Evolutionary conservation across 2,888 invertebrate species (phyloP).

Genomic region (Psylliodes chrysocephalus): DNA sequence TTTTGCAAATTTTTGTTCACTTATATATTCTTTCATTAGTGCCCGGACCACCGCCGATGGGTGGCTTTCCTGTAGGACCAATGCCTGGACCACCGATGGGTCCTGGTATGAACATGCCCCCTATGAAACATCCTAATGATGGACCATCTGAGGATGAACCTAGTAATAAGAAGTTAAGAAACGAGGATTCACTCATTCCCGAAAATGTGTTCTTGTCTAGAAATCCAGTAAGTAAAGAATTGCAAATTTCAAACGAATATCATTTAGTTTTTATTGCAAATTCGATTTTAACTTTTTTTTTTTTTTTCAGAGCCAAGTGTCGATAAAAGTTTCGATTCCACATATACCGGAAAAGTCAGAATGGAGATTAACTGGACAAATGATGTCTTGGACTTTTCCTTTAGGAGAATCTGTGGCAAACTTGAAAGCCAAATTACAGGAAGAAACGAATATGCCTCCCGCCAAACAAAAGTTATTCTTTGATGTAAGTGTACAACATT

Average conservation of each 20-base stretch:
- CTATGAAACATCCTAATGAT: conserved; percentile 66
- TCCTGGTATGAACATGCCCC: conserved; percentile 60
- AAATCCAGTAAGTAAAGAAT: conserved; percentile 67
- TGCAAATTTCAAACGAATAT: background rate
- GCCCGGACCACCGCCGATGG: conserved; percentile 66
- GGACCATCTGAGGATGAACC: conserved; percentile 81
- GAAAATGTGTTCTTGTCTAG: conserved; percentile 83
- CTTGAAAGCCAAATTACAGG: conserved; percentile 87
- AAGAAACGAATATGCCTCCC: conserved; percentile 90
- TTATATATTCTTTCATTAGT: too few relatives aligned
- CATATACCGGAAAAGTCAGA: conserved; percentile 88
- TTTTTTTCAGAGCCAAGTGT: conserved; percentile 75
- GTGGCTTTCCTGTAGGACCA: conserved; percentile 62
- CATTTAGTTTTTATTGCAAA: background rate
- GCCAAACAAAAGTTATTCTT: conserved; percentile 97
- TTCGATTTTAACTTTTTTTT: conserved; percentile 21
- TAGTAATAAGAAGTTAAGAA: conserved; percentile 85
- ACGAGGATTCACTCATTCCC: conserved; percentile 92
- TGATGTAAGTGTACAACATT: conserved; percentile 81
- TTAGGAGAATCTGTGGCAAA: conserved; percentile 82
- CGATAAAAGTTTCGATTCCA: conserved; percentile 85
- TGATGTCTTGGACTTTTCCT: conserved; percentile 80
- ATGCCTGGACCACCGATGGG: conserved; percentile 57
- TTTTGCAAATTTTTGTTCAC: too few relatives aligned
- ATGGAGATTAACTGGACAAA: conserved; percentile 95